phyloP scores from a whole-genome alignment of 2,888 invertebrate species.

The Calliphora vomitoria region DNA sequence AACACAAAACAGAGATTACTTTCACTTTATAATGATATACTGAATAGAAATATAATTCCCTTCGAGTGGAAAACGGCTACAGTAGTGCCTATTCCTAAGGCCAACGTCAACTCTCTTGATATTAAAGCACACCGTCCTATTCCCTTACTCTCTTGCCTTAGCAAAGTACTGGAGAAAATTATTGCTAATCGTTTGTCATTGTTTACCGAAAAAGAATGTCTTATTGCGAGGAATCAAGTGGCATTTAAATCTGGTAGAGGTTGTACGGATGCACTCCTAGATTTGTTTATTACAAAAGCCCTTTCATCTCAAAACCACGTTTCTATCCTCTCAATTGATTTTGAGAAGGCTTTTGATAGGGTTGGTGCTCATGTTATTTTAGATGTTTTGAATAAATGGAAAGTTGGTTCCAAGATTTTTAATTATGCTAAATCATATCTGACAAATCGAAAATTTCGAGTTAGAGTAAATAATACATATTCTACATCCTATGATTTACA shows the following conservation, averaged over 20 bases:
- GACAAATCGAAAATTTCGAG: constrained; percentile 43
- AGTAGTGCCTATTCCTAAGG: constrained; percentile 44
- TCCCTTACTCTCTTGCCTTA: constrained; percentile 28
- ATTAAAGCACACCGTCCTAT: constrained; percentile 33
- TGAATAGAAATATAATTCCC: background rate
- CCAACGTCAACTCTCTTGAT: constrained; percentile 16
- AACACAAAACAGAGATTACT: constrained; percentile 5
- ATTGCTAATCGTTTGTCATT: constrained; percentile 38
- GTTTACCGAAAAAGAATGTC: constrained; percentile 16
- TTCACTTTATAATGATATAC: constrained; percentile 41
- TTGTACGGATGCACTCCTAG: constrained; percentile 36
- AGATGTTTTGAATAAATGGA: constrained; percentile 23
- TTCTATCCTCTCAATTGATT: constrained; percentile 50
- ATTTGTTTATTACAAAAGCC: constrained; percentile 23
- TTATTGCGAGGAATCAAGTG: constrained; percentile 38
- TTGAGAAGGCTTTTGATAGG: constrained; percentile 68
- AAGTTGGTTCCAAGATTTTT: constrained; percentile 44
- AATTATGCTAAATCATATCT: constrained; percentile 45
- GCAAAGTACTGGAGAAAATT: constrained; percentile 42
- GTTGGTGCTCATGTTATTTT: constrained; percentile 59
- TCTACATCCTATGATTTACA: constrained; percentile 21
- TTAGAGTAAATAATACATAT: constrained; percentile 20
- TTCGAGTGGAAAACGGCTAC: constrained; percentile 36
- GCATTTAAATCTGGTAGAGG: constrained; percentile 29
- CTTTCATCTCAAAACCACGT: constrained; percentile 36